These are phyloP conservation scores for Tricholauxania praeusta DNA, from an alignment of 2,888 invertebrate species.

Conservation along the genomic window DNA sequence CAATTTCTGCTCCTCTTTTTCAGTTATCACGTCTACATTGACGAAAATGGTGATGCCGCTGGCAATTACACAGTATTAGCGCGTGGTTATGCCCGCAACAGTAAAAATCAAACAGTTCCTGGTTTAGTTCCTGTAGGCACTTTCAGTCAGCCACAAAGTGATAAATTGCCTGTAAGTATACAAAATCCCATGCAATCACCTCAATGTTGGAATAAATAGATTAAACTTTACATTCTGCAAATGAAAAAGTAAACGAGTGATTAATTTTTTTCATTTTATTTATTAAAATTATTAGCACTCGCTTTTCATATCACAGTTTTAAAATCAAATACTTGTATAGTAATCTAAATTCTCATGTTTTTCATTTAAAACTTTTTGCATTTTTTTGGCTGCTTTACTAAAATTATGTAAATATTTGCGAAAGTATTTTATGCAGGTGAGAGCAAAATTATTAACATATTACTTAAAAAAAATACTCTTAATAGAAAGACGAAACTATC, in stretches of 20 bases:
- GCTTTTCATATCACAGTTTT: not conserved
- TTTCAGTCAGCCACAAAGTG: slow-evolving; percentile 73
- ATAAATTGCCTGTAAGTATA: slow-evolving; percentile 80
- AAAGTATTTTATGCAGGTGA: slow-evolving; percentile 48
- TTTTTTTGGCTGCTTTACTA: slow-evolving; percentile 30
- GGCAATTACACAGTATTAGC: slow-evolving; percentile 93
- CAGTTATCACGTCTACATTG: slow-evolving; percentile 93
- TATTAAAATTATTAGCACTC: slow-evolving; percentile 12
- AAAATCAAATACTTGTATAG: slow-evolving; percentile 34
- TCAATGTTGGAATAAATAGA: too few relatives aligned
- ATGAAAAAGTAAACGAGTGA: not conserved
- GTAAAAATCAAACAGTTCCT: slow-evolving; percentile 66
- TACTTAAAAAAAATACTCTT: too few relatives aligned
- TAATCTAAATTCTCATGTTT: not conserved
- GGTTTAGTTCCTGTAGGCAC: slow-evolving; percentile 86
- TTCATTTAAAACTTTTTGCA: not conserved
- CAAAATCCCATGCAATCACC: not conserved
- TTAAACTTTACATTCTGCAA: not conserved
- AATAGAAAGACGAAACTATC: too few relatives aligned
- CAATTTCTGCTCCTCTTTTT: not conserved
- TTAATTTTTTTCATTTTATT: slow-evolving; percentile 21
- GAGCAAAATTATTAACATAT: slow-evolving; percentile 5
- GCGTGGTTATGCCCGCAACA: slow-evolving; percentile 66
- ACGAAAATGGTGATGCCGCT: slow-evolving; percentile 91
- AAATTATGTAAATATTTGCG: slow-evolving; percentile 15